phyloP scores from a whole-genome alignment of 2,888 invertebrate species.

The Sclerodermus sp. region DNA sequence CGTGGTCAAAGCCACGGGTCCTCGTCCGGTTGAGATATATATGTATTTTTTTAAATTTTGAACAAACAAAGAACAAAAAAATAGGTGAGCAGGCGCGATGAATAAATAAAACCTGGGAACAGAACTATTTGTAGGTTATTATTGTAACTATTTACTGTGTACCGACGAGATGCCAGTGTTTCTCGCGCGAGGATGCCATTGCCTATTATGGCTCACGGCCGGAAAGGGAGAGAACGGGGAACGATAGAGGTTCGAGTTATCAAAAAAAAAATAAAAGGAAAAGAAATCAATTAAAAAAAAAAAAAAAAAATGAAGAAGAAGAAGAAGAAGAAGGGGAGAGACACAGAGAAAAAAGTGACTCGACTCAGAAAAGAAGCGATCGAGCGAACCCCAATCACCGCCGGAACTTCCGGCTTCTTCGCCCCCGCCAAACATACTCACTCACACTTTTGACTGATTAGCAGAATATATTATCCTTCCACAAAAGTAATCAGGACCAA shows the following conservation, averaged over 20 bases:
- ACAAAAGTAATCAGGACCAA: no score
- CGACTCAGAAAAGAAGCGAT: no score
- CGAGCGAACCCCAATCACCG: no score
- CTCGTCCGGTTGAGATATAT: constrained; percentile 49
- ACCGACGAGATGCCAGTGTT: constrained; percentile 24
- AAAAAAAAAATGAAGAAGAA: neutral
- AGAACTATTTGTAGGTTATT: constrained; percentile 46
- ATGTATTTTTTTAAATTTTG: constrained; percentile 59
- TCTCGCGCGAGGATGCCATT: constrained; percentile 20
- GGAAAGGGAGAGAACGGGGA: neutral
- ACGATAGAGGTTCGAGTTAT: neutral
- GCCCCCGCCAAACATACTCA: no score
- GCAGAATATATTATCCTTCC: no score
- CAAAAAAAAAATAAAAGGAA: neutral
- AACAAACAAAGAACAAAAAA: constrained; percentile 39
- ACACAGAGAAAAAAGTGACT: neutral
- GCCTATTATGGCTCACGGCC: neutral
- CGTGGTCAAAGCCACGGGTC: constrained; percentile 24
- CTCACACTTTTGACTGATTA: no score
- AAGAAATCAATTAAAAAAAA: neutral
- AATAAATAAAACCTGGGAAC: constrained; percentile 41
- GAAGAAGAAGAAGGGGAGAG: neutral
- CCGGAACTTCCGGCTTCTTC: no score
- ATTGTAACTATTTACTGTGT: constrained; percentile 37
- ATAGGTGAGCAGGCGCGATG: constrained; percentile 24